A percentile compares a stretch with the other conserved stretches of the same genome.
phyloP scores from a whole-genome alignment of 2,113 vertebrate genomes.

The Ammodramus savannarum region DNA sequence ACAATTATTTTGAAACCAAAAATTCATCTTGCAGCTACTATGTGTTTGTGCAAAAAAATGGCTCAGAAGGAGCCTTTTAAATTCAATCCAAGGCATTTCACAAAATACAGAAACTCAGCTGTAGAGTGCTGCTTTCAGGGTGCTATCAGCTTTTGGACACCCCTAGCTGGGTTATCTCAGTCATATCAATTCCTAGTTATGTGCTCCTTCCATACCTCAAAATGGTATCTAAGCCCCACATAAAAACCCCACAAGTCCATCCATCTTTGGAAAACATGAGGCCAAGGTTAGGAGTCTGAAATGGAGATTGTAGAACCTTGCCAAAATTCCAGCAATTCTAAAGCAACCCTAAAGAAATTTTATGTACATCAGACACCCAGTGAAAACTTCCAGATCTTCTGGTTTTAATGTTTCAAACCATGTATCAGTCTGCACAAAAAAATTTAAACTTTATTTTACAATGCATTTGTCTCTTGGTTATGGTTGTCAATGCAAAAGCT shows the following conservation, averaged over 20 bases:
- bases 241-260: background rate
- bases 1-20: background rate
- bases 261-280: background rate
- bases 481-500: background rate
- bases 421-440: background rate
- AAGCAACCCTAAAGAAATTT: background rate
- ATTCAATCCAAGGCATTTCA: background rate
- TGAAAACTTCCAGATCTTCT: background rate
- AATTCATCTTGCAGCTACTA: constrained; percentile 44
- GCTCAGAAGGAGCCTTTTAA: background rate
- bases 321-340: background rate
- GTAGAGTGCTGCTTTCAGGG: background rate
- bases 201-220: background rate
- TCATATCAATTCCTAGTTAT: background rate
- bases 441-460: background rate
- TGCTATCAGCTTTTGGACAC: background rate
- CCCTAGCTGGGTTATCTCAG: background rate
- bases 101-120: background rate
- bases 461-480: background rate
- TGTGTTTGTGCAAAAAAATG: constrained; percentile 41
- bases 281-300: background rate
- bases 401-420: background rate
- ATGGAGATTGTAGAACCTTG: background rate
- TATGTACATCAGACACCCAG: background rate
- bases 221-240: background rate